Conservation (phyloP, 2,113 vertebrate species). For the Engystomops pustulosus region DNA sequence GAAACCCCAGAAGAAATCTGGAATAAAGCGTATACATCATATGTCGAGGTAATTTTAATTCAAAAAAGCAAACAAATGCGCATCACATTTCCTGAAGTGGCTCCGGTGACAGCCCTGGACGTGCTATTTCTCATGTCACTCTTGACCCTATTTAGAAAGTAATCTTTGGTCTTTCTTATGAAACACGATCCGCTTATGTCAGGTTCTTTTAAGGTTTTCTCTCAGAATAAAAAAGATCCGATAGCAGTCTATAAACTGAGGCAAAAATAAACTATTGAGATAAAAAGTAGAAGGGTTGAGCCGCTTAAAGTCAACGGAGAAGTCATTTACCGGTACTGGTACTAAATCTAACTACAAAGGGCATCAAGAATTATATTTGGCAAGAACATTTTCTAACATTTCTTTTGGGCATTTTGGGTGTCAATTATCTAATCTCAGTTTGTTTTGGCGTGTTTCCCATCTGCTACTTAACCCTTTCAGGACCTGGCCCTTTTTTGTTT, state of each 20-base stretch:
- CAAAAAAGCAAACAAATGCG: slow-evolving; percentile 46
- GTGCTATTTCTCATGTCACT: slow-evolving; percentile 12
- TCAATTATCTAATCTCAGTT: too few relatives aligned
- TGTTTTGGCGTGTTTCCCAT: too few relatives aligned
- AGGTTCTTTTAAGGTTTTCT: background rate
- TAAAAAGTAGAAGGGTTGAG: background rate
- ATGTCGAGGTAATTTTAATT: slow-evolving; percentile 40
- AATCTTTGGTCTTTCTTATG: background rate
- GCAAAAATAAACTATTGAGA: too few relatives aligned
- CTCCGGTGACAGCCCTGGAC: background rate
- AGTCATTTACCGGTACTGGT: background rate
- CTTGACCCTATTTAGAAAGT: slow-evolving; percentile 44
- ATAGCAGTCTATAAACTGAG: background rate
- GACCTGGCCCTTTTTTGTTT: too few relatives aligned
- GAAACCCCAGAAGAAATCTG: slow-evolving; percentile 35
- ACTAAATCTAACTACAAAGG: background rate
- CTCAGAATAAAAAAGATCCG: background rate
- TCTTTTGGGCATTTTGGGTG: too few relatives aligned
- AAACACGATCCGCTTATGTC: background rate
- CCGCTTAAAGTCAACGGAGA: background rate
- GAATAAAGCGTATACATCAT: slow-evolving; percentile 50
- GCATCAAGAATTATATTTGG: background rate
- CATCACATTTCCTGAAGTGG: slow-evolving; percentile 3
- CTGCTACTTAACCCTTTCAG: too few relatives aligned
- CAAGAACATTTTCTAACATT: too few relatives aligned